Conservation (phyloP, 2,888 invertebrate species). For the Drosophila rubida region DNA sequence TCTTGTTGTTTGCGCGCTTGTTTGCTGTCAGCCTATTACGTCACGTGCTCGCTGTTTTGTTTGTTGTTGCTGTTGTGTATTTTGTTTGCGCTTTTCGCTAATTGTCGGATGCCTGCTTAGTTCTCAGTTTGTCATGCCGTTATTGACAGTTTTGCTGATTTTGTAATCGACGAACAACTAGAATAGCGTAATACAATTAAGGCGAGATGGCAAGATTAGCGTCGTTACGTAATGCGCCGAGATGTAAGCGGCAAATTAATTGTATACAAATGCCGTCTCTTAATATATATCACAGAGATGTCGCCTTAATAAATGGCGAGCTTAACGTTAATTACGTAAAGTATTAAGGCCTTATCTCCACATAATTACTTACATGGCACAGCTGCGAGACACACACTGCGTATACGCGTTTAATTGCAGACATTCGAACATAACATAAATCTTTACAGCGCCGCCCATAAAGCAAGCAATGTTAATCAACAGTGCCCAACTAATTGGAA, state of each 20-base stretch:
- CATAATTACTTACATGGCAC: not conserved
- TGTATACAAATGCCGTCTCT: not conserved
- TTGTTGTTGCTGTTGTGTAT: conserved; percentile 19
- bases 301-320: not conserved
- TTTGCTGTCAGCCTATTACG: conserved; percentile 57
- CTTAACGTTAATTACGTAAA: not conserved
- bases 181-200: not conserved
- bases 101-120: conserved; percentile 14
- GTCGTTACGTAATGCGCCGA: not conserved
- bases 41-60: conserved; percentile 51
- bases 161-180: not conserved
- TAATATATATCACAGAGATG: not conserved
- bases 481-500: too few species aligned
- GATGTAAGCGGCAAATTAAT: not conserved
- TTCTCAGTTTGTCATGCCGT: not conserved
- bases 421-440: not conserved
- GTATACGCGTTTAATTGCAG: conserved; percentile 1
- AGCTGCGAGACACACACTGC: not conserved
- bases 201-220: not conserved
- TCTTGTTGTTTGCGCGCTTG: conserved; percentile 25
- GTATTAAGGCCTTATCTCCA: not conserved
- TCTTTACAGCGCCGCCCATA: not conserved
- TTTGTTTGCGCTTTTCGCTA: conserved; percentile 25
- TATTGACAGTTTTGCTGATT: not conserved
- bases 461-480: too few species aligned